phyloP scores from a whole-genome alignment of 37 sponge, comb jelly and placozoan genomes.

The Amphimedon queenslandica region DNA sequence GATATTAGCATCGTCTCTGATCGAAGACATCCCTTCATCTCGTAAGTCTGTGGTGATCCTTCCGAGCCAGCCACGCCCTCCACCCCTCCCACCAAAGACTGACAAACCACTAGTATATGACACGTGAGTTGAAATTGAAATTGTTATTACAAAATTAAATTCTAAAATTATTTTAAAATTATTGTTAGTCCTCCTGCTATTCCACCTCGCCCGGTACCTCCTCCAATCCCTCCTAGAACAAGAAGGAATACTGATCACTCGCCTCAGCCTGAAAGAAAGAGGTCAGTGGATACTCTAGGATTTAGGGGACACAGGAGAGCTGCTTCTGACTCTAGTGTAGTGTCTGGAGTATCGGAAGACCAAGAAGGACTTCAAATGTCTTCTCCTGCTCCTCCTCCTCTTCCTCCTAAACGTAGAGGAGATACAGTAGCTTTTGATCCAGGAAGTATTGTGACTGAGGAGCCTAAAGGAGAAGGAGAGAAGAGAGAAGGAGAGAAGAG shows the following conservation, averaged over 20 bases:
- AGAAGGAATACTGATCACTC: neutral
- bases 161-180: too few relatives aligned
- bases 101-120: too few relatives aligned
- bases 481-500: neutral
- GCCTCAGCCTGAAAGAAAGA: neutral
- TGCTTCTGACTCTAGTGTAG: constrained; percentile 8
- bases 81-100: too few relatives aligned
- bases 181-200: too few relatives aligned
- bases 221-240: constrained; percentile 3
- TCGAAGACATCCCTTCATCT: too few relatives aligned
- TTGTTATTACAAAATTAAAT: too few relatives aligned
- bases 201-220: too few relatives aligned
- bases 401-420: constrained; percentile 3
- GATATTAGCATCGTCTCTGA: too few relatives aligned
- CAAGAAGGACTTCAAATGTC: neutral
- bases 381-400: neutral
- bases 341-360: neutral
- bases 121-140: too few relatives aligned
- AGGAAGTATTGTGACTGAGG: neutral
- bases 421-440: too few relatives aligned
- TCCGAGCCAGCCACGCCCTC: too few relatives aligned
- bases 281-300: neutral
- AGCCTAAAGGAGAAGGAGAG: neutral
- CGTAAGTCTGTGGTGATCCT: too few relatives aligned
- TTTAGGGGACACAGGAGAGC: neutral